Percentiles rank a stretch among this genome's conserved stretches.
Evolutionary conservation across 2,113 vertebrate genomes (phyloP).

Genomic region (Enhydra lutris): DNA sequence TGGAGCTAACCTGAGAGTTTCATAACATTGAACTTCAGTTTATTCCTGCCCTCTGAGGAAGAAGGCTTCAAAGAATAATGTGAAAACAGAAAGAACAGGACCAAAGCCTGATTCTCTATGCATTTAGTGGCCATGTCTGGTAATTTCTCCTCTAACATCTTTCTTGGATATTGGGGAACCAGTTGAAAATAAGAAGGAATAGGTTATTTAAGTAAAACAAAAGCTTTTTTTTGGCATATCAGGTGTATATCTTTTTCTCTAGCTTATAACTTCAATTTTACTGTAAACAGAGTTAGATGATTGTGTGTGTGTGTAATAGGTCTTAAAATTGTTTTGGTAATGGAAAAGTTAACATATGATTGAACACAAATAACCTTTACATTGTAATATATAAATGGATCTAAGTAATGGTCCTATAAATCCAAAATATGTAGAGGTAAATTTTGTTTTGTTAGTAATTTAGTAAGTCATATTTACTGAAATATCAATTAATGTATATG

Average conservation of each 20-base stretch:
- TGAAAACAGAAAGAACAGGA: neutral
- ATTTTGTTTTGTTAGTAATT: slow-evolving; percentile 41
- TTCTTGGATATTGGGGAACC: neutral
- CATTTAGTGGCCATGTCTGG: neutral
- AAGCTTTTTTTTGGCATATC: neutral
- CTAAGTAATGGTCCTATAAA: neutral
- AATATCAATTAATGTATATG: neutral
- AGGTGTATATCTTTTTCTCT: neutral
- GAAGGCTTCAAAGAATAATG: neutral
- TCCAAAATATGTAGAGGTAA: neutral
- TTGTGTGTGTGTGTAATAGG: neutral
- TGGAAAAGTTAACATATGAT: slow-evolving; percentile 8
- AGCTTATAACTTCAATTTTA: slow-evolving; percentile 5
- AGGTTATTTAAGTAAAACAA: neutral
- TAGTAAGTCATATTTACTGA: slow-evolving; percentile 38
- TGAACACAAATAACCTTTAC: slow-evolving; percentile 30
- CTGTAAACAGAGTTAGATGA: neutral
- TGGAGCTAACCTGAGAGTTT: neutral
- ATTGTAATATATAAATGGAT: neutral
- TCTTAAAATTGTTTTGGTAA: neutral
- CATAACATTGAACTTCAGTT: neutral
- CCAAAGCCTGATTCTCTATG: neutral
- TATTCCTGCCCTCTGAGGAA: neutral
- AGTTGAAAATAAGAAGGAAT: neutral
- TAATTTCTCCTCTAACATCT: slow-evolving; percentile 1